phyloP scores from a whole-genome alignment of 2,113 vertebrate genomes.

The Promerops cafer region DNA sequence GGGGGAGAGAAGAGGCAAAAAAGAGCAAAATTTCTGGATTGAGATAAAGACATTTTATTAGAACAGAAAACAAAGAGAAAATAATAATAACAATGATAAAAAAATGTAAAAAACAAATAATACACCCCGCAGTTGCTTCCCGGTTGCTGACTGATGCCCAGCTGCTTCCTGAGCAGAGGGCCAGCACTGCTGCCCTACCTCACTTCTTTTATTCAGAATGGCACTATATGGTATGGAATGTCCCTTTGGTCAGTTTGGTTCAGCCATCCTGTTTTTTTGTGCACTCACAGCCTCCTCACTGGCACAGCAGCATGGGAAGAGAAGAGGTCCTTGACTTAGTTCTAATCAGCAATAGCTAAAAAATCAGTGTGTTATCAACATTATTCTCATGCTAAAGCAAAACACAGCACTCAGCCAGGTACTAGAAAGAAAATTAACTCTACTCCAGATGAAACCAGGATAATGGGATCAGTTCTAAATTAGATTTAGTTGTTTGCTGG shows the following conservation, averaged over 20 bases:
- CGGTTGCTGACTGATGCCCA: accelerated
- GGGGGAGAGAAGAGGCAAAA: background rate
- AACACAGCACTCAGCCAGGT: background rate
- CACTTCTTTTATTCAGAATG: background rate
- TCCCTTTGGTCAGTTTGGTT: background rate
- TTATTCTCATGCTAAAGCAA: background rate
- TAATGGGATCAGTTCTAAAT: background rate
- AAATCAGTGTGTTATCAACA: background rate
- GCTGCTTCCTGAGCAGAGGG: background rate
- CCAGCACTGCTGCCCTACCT: accelerated
- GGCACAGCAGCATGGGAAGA: background rate
- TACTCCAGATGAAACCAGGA: background rate
- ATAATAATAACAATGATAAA: background rate
- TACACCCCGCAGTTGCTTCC: background rate
- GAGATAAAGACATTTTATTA: background rate
- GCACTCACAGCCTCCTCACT: background rate
- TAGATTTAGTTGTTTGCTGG: background rate
- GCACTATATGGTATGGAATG: background rate
- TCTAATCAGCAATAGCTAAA: background rate
- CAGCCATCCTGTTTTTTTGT: background rate
- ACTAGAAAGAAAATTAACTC: background rate
- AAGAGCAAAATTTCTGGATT: background rate
- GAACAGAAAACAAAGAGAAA: background rate
- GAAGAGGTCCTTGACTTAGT: background rate
- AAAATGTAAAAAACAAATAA: background rate